These are phyloP conservation scores for Beris morrisii DNA, from an alignment of 2,888 invertebrate genomes.

Conservation along the genomic window DNA sequence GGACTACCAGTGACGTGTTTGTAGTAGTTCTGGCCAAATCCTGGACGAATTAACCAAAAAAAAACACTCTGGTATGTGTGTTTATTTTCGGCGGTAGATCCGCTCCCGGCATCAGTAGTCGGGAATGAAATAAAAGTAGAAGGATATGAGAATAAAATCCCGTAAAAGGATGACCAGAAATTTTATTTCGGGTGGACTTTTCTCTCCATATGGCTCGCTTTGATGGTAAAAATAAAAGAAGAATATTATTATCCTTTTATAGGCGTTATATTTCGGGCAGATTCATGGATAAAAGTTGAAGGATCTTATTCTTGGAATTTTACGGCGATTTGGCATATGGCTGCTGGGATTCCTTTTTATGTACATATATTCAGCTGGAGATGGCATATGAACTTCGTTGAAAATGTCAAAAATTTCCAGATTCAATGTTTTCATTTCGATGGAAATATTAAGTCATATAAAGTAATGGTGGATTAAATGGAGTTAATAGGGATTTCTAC, in stretches of 20 bases:
- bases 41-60: neutral
- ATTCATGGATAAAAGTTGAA: constrained; percentile 22
- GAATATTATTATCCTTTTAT: constrained; percentile 29
- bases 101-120: neutral
- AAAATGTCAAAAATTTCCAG: neutral
- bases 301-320: neutral
- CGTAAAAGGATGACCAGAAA: constrained; percentile 2
- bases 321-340: too few relatives aligned
- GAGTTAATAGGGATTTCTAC: too few relatives aligned
- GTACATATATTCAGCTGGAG: too few relatives aligned
- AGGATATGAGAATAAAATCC: neutral
- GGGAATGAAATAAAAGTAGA: constrained; percentile 8
- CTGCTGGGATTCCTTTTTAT: too few relatives aligned
- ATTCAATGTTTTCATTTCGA: constrained; percentile 11
- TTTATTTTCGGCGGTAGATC: neutral
- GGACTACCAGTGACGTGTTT: too few relatives aligned
- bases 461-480: too few relatives aligned
- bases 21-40: too few relatives aligned
- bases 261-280: constrained; percentile 19
- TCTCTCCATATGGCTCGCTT: neutral
- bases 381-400: too few relatives aligned
- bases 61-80: neutral
- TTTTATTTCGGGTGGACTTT: neutral
- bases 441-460: too few relatives aligned
- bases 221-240: constrained; percentile 25